Evolutionary conservation across 2,888 invertebrate genomes (phyloP).

Genomic region (Steromphala cineraria): DNA sequence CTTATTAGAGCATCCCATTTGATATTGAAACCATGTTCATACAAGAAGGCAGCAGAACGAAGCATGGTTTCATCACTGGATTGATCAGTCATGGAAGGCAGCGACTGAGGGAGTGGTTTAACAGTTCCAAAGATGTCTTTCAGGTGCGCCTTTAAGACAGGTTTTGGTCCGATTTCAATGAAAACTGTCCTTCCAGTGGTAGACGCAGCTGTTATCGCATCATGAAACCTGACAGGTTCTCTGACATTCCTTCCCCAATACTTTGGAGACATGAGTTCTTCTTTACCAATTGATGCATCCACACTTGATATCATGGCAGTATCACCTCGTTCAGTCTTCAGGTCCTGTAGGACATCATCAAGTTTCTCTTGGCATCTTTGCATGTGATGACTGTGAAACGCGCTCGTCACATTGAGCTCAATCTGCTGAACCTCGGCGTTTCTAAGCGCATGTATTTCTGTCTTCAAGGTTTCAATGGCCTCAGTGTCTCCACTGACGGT

Average conservation of each 20-base stretch:
- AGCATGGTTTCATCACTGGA: not conserved
- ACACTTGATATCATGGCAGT: slow-evolving; percentile 55
- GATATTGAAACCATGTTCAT: not conserved
- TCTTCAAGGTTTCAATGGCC: slow-evolving; percentile 37
- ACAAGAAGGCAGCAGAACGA: not conserved
- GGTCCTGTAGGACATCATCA: slow-evolving; percentile 28
- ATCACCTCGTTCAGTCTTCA: slow-evolving; percentile 28
- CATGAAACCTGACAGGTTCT: slow-evolving; percentile 51
- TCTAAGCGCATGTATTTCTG: slow-evolving; percentile 19
- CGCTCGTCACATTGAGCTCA: slow-evolving; percentile 51
- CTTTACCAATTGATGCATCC: slow-evolving; percentile 36
- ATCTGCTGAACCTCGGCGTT: slow-evolving; percentile 30
- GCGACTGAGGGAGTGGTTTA: not conserved
- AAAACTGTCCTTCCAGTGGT: slow-evolving; percentile 40
- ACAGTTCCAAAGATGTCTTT: slow-evolving; percentile 36
- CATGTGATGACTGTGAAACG: slow-evolving; percentile 58
- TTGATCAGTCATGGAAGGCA: not conserved
- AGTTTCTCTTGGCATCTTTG: slow-evolving; percentile 40
- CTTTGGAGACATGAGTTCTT: slow-evolving; percentile 35
- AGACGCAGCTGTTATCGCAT: slow-evolving; percentile 33
- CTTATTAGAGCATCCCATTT: not conserved
- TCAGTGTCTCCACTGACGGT: slow-evolving; percentile 46
- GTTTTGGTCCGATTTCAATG: slow-evolving; percentile 62
- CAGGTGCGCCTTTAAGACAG: slow-evolving; percentile 48
- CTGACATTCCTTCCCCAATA: slow-evolving; percentile 62